Conservation (phyloP, 2,797 vertebrate species). For the Chiloscyllium punctatum region DNA sequence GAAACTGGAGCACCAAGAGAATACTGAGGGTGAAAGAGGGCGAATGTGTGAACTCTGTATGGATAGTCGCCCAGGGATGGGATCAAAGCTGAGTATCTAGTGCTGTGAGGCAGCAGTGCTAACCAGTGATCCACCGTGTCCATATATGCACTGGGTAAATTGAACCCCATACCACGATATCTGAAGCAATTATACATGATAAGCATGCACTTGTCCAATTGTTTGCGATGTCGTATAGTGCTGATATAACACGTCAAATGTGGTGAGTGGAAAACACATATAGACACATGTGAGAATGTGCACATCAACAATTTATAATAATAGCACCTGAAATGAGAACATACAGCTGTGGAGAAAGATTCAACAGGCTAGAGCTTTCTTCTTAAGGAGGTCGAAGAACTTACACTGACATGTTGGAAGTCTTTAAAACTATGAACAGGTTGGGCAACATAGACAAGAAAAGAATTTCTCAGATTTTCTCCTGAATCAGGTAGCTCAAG, state of each 20-base stretch:
- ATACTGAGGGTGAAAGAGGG: no score
- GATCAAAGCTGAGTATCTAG: no score
- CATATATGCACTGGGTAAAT: background rate
- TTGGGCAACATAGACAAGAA: background rate
- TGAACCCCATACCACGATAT: background rate
- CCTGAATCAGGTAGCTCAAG: no score
- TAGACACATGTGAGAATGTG: background rate
- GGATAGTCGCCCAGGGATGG: no score
- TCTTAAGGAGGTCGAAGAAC: no score
- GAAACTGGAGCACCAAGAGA: no score
- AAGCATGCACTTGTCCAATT: background rate
- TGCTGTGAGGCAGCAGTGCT: no score
- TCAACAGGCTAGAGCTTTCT: background rate
- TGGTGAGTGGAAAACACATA: background rate
- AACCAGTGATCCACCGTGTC: background rate
- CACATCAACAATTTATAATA: background rate
- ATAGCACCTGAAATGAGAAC: background rate
- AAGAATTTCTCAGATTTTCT: background rate
- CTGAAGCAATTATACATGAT: background rate
- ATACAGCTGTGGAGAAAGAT: background rate
- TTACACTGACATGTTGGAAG: background rate
- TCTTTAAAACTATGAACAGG: background rate
- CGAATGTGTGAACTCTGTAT: no score
- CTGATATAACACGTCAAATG: background rate
- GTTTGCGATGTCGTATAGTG: background rate